Evolutionary conservation across 2,113 vertebrate genomes (phyloP).

Genomic region (Vireo altiloquus): DNA sequence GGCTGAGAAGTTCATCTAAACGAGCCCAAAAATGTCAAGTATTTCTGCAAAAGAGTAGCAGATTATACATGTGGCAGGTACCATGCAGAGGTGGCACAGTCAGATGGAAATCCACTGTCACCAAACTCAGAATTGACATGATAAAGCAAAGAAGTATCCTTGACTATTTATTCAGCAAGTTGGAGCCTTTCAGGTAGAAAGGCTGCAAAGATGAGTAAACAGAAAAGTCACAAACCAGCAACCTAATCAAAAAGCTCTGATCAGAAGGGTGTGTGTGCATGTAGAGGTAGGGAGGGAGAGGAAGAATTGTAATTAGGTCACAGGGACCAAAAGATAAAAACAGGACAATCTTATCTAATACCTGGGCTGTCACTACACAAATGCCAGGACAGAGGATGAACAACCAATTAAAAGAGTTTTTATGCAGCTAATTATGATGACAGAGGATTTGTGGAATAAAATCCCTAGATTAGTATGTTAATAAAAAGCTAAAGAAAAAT

Average conservation of each 20-base stretch:
- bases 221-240: neutral
- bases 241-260: neutral
- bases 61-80: neutral
- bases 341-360: conserved; percentile 43
- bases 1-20: neutral
- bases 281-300: neutral
- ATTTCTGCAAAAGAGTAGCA: neutral
- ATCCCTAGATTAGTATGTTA: neutral
- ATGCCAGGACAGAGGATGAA: neutral
- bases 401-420: neutral
- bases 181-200: neutral
- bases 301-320: conserved; percentile 41
- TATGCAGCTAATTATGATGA: neutral
- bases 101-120: neutral
- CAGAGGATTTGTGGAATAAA: neutral
- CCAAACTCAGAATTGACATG: accelerated
- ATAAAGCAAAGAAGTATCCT: neutral
- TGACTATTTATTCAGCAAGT: neutral
- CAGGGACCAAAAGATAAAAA: conserved; percentile 23
- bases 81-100: accelerated
- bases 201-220: neutral
- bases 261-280: neutral
- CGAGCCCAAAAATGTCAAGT: neutral
- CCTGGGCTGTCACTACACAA: neutral
- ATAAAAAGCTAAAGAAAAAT: neutral